Evolutionary conservation across 2,888 invertebrate genomes (phyloP).

Genomic region (Apoda limacodes): DNA sequence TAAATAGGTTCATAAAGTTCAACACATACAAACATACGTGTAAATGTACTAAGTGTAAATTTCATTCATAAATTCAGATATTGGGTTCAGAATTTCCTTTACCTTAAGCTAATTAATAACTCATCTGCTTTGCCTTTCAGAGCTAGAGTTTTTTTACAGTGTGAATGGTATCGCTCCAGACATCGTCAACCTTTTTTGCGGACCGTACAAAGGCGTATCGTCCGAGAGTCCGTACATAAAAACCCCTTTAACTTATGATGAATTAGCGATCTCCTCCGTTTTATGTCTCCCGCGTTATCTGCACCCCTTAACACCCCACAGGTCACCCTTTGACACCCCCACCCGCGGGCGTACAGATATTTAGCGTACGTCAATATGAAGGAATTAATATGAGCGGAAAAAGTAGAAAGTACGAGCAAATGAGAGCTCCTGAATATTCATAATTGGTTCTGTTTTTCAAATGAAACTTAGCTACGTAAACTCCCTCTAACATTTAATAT

Average conservation of each 20-base stretch:
- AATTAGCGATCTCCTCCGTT: conserved; percentile 69
- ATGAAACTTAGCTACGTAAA: no score
- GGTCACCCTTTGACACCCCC: conserved; percentile 26
- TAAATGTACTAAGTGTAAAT: no score
- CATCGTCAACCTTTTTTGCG: conserved; percentile 55
- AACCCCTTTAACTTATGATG: conserved; percentile 71
- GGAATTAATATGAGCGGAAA: conserved; percentile 64
- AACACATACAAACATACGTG: no score
- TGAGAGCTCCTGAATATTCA: conserved; percentile 5
- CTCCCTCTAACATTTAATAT: conserved; percentile 2
- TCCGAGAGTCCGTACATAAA: conserved; percentile 54
- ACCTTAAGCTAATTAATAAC: conserved; percentile 52
- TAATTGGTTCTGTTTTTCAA: no score
- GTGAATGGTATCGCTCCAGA: conserved; percentile 35
- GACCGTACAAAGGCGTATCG: conserved; percentile 48
- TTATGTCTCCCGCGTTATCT: conserved; percentile 66
- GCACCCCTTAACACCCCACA: conserved; percentile 26
- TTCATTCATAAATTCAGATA: no score
- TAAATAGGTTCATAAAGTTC: no score
- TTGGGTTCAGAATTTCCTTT: background rate
- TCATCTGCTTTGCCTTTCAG: conserved; percentile 40
- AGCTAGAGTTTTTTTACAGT: conserved; percentile 32
- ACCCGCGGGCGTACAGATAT: conserved; percentile 22
- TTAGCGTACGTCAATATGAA: conserved; percentile 53
- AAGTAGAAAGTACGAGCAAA: conserved; percentile 30